Evolutionary conservation across 1,140 invertebrate species (phyloP).

Genomic region (Anthonomus grandis): DNA sequence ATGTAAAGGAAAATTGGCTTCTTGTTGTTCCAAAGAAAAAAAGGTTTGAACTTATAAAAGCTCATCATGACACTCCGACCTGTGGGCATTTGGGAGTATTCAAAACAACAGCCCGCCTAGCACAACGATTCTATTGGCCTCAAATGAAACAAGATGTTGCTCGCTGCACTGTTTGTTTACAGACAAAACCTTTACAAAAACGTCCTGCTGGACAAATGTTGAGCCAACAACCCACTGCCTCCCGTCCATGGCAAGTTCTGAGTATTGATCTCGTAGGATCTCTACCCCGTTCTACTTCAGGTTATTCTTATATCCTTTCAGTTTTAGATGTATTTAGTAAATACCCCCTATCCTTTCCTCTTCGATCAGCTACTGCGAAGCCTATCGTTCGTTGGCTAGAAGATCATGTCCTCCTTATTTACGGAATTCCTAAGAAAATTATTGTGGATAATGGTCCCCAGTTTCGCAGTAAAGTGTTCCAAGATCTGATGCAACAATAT

Average conservation of each 20-base stretch:
- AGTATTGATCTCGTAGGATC: slow-evolving; percentile 32
- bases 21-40: no score
- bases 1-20: no score
- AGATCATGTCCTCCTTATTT: slow-evolving; percentile 17
- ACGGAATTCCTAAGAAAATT: slow-evolving; percentile 19
- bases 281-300: neutral
- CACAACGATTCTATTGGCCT: slow-evolving; percentile 13
- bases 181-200: neutral
- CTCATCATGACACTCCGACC: no score
- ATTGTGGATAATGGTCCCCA: slow-evolving; percentile 32
- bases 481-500: neutral
- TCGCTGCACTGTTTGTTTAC: neutral
- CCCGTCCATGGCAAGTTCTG: no score
- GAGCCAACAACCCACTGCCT: no score
- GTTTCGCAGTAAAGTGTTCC: slow-evolving; percentile 16
- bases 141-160: slow-evolving; percentile 3
- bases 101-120: neutral
- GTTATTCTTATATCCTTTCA: neutral
- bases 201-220: slow-evolving; percentile 21
- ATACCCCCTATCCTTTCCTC: slow-evolving; percentile 24
- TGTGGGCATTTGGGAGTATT: neutral
- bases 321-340: slow-evolving; percentile 26
- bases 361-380: slow-evolving; percentile 21
- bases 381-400: slow-evolving; percentile 8
- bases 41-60: no score